These are phyloP conservation scores for Sinocyclocheilus grahami DNA, from an alignment of 2,113 vertebrate genomes.

Conservation along the genomic window DNA sequence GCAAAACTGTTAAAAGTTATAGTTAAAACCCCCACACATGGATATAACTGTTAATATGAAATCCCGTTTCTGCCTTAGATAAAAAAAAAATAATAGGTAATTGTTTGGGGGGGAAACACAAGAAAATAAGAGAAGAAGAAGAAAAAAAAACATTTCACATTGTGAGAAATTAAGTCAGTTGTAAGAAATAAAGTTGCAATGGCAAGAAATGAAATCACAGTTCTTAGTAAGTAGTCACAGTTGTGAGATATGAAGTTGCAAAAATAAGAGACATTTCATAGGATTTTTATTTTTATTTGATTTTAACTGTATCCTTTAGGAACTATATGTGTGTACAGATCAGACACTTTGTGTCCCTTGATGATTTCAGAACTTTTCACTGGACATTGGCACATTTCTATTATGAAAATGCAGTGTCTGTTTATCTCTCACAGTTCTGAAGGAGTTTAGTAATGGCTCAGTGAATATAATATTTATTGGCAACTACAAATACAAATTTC, in stretches of 20 bases:
- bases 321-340: not conserved
- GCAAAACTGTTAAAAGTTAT: not conserved
- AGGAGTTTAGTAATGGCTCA: not conserved
- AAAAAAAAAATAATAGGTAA: not conserved
- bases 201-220: not conserved
- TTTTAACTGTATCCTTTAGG: not conserved
- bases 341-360: not conserved
- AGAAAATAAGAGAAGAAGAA: not conserved
- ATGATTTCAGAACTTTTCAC: not conserved
- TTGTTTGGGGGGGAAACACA: not conserved
- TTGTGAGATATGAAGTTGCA: not conserved
- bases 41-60: not conserved
- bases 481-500: conserved; percentile 10
- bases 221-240: not conserved
- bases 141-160: too few relatives aligned
- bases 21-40: not conserved
- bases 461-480: conserved; percentile 2
- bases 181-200: not conserved
- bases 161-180: not conserved
- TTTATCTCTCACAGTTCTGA: not conserved
- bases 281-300: not conserved
- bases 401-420: not conserved
- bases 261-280: not conserved
- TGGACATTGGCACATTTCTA: not conserved
- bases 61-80: not conserved